Evolutionary conservation across 1,140 invertebrate species (phyloP).

Genomic region (Propsilocerus akamusi): DNA sequence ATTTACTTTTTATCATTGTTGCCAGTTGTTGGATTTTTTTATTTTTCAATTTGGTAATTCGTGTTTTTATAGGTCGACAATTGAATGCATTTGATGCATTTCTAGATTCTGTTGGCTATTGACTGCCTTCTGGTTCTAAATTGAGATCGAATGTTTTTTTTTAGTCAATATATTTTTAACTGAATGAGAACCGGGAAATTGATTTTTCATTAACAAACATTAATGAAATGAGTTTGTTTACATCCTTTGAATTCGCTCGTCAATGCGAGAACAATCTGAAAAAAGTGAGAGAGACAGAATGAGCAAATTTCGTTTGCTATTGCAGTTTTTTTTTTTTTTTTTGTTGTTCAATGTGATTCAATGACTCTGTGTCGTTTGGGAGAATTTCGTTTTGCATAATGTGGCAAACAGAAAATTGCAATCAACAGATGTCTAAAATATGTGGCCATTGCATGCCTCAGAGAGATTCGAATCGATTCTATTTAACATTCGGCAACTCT

Average conservation of each 20-base stretch:
- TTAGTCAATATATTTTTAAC: neutral
- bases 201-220: neutral
- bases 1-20: no score
- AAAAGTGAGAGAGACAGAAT: neutral
- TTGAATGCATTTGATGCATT: neutral
- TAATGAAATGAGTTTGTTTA: slow-evolving; percentile 3
- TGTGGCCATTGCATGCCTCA: no score
- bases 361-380: neutral
- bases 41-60: neutral
- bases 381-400: neutral
- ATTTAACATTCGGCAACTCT: no score
- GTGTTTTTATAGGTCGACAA: neutral
- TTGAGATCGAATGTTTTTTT: neutral
- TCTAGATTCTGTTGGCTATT: neutral
- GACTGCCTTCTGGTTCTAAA: neutral
- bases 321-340: no score
- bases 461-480: no score
- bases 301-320: no score
- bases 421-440: neutral
- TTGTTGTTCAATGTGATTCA: neutral
- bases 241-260: no score
- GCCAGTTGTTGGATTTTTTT: neutral
- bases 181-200: slow-evolving; percentile 1
- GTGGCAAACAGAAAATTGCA: neutral
- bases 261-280: neutral